Evolutionary conservation across 2,888 invertebrate species (phyloP).

Genomic region (Caradrina kadenii): DNA sequence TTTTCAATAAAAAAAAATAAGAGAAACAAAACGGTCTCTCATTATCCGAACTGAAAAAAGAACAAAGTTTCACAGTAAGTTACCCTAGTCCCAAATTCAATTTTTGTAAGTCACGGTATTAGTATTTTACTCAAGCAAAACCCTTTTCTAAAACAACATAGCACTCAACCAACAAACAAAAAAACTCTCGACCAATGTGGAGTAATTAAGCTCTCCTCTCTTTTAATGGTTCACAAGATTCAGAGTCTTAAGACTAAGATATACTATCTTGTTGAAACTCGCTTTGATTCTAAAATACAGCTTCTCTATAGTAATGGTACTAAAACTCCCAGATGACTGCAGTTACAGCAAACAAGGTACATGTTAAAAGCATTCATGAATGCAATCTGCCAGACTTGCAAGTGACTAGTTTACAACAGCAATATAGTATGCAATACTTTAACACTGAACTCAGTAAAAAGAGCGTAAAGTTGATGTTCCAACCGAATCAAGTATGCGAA

Average conservation of each 20-base stretch:
- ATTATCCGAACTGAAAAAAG: not conserved
- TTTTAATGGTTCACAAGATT: conserved; percentile 22
- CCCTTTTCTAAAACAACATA: not conserved
- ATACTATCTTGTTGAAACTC: conserved; percentile 10
- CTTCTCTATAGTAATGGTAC: conserved; percentile 20
- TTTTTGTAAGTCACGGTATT: not conserved
- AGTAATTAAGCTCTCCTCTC: conserved; percentile 18
- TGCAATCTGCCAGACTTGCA: conserved; percentile 16
- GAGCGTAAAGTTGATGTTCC: conserved; percentile 73
- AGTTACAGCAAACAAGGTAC: conserved; percentile 16
- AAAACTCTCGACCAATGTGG: not conserved
- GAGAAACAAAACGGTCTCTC: too few relatives aligned
- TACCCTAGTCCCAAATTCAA: not conserved
- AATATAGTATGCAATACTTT: conserved; percentile 59
- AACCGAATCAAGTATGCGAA: conserved; percentile 72
- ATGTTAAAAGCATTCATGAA: conserved; percentile 33
- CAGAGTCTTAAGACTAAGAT: conserved; percentile 1
- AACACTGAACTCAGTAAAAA: conserved; percentile 71
- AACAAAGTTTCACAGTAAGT: too few relatives aligned
- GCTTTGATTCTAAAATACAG: conserved; percentile 34
- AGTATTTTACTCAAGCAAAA: not conserved
- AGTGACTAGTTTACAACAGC: conserved; percentile 49
- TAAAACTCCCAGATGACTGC: conserved; percentile 41
- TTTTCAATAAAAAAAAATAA: too few relatives aligned
- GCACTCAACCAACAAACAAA: conserved; percentile 3